Conservation (phyloP, 2,888 invertebrate species). For the Apodemia hepburni region DNA sequence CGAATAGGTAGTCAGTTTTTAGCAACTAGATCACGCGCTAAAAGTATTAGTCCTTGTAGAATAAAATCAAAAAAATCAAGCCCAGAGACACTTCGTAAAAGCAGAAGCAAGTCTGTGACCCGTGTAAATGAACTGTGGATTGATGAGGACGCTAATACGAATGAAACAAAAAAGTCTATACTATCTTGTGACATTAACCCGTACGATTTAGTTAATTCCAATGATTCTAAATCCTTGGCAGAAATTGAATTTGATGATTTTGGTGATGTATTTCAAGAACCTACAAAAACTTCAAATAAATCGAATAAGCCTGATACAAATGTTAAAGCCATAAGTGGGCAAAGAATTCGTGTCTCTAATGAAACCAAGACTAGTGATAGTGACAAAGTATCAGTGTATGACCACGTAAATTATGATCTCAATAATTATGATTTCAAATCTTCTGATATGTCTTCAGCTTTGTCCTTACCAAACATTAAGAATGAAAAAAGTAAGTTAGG, state of each 20-base stretch:
- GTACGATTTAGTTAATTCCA: conserved; percentile 87
- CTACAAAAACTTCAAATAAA: conserved; percentile 53
- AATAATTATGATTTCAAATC: conserved; percentile 60
- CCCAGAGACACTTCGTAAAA: conserved; percentile 61
- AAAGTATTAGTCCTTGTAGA: conserved; percentile 80
- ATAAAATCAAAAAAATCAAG: conserved; percentile 75
- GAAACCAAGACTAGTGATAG: conserved; percentile 62
- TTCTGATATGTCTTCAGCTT: conserved; percentile 49
- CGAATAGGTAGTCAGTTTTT: conserved; percentile 75
- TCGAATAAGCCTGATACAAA: conserved; percentile 65
- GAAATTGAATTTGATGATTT: conserved; percentile 78
- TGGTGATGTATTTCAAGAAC: conserved; percentile 61
- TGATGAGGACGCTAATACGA: conserved; percentile 53
- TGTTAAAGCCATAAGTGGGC: conserved; percentile 84
- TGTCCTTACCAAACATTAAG: conserved; percentile 70
- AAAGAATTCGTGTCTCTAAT: conserved; percentile 83
- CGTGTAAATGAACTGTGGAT: conserved; percentile 72
- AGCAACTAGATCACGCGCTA: conserved; percentile 70
- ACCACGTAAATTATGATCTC: conserved; percentile 73
- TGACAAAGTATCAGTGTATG: conserved; percentile 66
- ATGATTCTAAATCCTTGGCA: conserved; percentile 64
- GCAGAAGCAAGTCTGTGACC: conserved; percentile 70
- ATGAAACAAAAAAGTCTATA: conserved; percentile 83
- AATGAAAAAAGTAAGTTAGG: conserved; percentile 59
- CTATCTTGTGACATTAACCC: conserved; percentile 92